Evolutionary conservation across 2,888 invertebrate species (phyloP).

Genomic region (Heterodera filipjevi): DNA sequence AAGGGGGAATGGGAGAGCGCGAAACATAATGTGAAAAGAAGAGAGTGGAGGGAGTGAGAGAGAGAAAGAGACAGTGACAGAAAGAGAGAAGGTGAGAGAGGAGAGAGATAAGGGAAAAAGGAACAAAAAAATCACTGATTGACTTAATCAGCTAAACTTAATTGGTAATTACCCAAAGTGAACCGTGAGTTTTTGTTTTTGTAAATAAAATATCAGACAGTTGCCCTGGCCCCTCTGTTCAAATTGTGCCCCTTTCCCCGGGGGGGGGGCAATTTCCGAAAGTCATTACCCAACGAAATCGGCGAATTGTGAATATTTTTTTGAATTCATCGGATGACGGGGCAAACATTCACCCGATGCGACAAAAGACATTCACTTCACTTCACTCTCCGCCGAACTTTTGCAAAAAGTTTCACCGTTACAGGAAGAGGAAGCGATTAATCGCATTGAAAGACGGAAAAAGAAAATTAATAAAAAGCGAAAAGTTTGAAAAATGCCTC

Average conservation of each 20-base stretch:
- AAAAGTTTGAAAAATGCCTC: neutral
- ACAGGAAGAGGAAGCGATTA: slow-evolving; percentile 7
- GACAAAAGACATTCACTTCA: neutral
- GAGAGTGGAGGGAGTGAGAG: neutral
- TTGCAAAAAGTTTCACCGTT: neutral
- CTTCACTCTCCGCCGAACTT: neutral
- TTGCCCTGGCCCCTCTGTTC: too few species aligned
- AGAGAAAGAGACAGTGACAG: neutral
- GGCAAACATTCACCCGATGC: neutral
- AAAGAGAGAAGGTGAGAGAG: neutral
- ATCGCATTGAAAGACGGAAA: neutral
- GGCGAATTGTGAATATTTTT: neutral
- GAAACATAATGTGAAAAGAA: neutral
- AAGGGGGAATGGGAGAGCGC: neutral
- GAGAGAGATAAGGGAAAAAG: neutral
- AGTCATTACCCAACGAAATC: neutral
- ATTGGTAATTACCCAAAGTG: too few species aligned
- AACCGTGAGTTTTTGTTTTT: too few species aligned
- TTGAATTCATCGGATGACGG: neutral
- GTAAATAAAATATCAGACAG: too few species aligned
- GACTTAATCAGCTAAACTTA: too few species aligned
- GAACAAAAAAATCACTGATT: too few species aligned
- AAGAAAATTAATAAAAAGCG: neutral
- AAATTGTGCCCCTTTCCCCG: neutral
- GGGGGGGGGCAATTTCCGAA: neutral